Percentiles rank a stretch among this genome's conserved stretches.
Evolutionary conservation across 2,888 invertebrate species (phyloP).

Genomic region (Rhaphigaster nebulosa): DNA sequence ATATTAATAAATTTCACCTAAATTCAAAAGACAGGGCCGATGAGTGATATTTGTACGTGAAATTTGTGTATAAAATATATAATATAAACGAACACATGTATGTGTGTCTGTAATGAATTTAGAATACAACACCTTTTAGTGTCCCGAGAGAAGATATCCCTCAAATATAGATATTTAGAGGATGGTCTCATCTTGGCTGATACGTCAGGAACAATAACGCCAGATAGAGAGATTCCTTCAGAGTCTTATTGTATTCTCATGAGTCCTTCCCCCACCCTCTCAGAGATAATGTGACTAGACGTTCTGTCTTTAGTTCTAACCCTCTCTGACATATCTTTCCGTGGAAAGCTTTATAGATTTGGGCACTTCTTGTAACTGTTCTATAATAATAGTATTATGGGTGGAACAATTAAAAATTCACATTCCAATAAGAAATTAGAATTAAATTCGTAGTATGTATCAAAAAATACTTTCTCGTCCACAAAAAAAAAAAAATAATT

Average conservation of each 20-base stretch:
- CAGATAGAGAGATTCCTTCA: neutral
- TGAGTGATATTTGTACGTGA: neutral
- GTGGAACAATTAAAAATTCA: neutral
- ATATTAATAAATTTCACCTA: neutral
- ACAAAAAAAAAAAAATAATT: too few relatives aligned
- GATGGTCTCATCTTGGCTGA: neutral
- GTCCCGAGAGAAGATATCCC: neutral
- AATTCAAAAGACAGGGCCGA: neutral
- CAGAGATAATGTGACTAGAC: constrained; percentile 49
- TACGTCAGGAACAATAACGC: constrained; percentile 40
- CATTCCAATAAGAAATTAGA: neutral
- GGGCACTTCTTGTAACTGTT: constrained; percentile 8
- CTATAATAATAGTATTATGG: neutral
- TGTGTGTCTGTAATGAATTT: neutral
- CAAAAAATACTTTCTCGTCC: too few relatives aligned
- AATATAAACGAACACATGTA: neutral
- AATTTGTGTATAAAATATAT: neutral
- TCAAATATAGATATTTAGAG: constrained; percentile 25
- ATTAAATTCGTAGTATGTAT: too few relatives aligned
- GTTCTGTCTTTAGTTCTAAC: constrained; percentile 29
- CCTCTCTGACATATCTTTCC: constrained; percentile 38
- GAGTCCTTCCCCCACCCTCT: constrained; percentile 33
- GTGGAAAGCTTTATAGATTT: constrained; percentile 32
- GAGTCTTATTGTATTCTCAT: constrained; percentile 52
- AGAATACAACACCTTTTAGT: neutral